phyloP scores from a whole-genome alignment of 2,113 vertebrate genomes.

The Oncorhynchus tshawytscha region DNA sequence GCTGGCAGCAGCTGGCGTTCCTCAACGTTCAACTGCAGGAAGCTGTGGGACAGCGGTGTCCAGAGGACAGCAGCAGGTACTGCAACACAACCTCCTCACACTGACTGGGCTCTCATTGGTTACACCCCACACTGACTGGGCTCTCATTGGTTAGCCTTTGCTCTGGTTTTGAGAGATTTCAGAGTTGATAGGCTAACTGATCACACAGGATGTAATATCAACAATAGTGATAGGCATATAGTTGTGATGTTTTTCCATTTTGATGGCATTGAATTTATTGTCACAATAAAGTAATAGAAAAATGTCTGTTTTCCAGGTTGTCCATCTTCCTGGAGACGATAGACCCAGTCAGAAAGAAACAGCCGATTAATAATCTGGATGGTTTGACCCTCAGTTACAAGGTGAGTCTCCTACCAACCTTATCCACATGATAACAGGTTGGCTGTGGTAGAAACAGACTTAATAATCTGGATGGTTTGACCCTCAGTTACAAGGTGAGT shows the following conservation, averaged over 20 bases:
- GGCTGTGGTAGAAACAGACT: slow-evolving; percentile 82
- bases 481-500: slow-evolving; percentile 90
- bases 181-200: too few relatives aligned
- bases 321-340: slow-evolving; percentile 88
- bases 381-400: slow-evolving; percentile 93
- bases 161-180: background rate
- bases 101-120: too few relatives aligned
- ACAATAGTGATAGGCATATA: too few relatives aligned
- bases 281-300: background rate
- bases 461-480: slow-evolving; percentile 92
- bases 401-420: slow-evolving; percentile 59
- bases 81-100: slow-evolving; percentile 3
- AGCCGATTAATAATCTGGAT: slow-evolving; percentile 92
- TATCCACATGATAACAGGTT: too few relatives aligned
- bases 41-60: slow-evolving; percentile 90
- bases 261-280: background rate
- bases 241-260: background rate
- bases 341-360: slow-evolving; percentile 89
- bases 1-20: slow-evolving; percentile 93
- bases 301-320: slow-evolving; percentile 70
- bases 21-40: slow-evolving; percentile 94
- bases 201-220: too few relatives aligned
- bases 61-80: slow-evolving; percentile 91
- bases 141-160: background rate
- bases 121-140: too few relatives aligned